These are phyloP conservation scores for Cottoperca gobio DNA, from an alignment of 2,797 vertebrate species.

Conservation along the genomic window DNA sequence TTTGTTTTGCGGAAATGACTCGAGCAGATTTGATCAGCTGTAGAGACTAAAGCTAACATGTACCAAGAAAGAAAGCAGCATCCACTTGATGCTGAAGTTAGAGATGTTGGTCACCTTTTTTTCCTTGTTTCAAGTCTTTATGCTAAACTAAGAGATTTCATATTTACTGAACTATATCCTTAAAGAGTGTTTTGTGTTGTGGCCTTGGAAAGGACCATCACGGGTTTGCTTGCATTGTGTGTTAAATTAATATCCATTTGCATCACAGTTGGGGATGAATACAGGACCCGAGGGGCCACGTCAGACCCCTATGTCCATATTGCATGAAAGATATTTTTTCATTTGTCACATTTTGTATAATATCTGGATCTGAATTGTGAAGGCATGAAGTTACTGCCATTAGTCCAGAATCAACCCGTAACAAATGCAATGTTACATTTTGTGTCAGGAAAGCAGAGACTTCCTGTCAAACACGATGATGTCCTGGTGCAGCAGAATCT, in stretches of 20 bases:
- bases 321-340: neutral
- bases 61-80: neutral
- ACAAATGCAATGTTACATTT: neutral
- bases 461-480: neutral
- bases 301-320: neutral
- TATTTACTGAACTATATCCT: neutral
- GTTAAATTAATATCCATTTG: neutral
- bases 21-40: neutral
- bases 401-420: neutral
- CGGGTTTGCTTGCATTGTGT: constrained; percentile 6
- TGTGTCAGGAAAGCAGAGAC: constrained; percentile 20
- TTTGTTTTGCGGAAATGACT: neutral
- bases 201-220: neutral
- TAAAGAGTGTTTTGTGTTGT: neutral
- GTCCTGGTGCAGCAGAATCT: constrained; percentile 26
- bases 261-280: constrained; percentile 32
- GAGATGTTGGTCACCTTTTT: neutral
- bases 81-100: neutral
- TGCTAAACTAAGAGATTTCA: constrained; percentile 2
- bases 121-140: neutral
- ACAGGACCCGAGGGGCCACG: neutral
- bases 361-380: neutral
- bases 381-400: neutral
- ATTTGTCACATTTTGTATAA: constrained; percentile 14
- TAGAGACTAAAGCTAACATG: neutral